A percentile compares a stretch with the other conserved stretches of the same genome.
Conservation (phyloP, 2,888 invertebrate genomes). For the Leucania comma region DNA sequence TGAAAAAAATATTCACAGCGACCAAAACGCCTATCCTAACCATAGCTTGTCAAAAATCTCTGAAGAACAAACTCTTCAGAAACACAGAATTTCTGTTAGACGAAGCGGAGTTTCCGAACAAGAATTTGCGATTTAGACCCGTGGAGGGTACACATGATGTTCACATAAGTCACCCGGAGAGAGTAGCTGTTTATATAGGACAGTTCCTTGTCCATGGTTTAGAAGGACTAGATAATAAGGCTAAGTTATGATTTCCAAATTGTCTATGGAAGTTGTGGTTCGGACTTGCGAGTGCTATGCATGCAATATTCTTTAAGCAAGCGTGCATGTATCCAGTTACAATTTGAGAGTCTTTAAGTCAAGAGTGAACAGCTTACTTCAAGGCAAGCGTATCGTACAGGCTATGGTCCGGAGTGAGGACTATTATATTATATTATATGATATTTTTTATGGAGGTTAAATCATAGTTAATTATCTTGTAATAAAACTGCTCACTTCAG, state of each 20-base stretch:
- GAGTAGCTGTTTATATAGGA: conserved; percentile 80
- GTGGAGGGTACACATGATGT: conserved; percentile 91
- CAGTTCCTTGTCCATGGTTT: conserved; percentile 81
- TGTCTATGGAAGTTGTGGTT: conserved; percentile 4
- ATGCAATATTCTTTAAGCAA: background rate
- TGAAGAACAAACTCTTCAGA: conserved; percentile 66
- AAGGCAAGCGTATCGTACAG: background rate
- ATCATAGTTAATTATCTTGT: too few species aligned
- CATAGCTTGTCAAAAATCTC: conserved; percentile 71
- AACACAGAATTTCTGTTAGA: conserved; percentile 75
- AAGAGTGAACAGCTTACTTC: background rate
- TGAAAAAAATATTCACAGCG: conserved; percentile 75
- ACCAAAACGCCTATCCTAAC: conserved; percentile 74
- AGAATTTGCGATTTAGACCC: conserved; percentile 72
- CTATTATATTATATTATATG: too few species aligned
- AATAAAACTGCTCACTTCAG: too few species aligned
- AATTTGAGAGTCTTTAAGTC: background rate
- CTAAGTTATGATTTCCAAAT: conserved; percentile 72
- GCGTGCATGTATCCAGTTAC: background rate
- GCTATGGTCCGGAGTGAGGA: too few species aligned
- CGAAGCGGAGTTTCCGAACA: conserved; percentile 68
- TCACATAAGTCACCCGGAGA: conserved; percentile 90
- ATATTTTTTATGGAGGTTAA: too few species aligned
- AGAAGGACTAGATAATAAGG: conserved; percentile 73
- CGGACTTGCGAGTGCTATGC: conserved; percentile 1